These are phyloP conservation scores for Drosophila barbarae DNA, from an alignment of 2,888 invertebrate species.

Conservation along the genomic window DNA sequence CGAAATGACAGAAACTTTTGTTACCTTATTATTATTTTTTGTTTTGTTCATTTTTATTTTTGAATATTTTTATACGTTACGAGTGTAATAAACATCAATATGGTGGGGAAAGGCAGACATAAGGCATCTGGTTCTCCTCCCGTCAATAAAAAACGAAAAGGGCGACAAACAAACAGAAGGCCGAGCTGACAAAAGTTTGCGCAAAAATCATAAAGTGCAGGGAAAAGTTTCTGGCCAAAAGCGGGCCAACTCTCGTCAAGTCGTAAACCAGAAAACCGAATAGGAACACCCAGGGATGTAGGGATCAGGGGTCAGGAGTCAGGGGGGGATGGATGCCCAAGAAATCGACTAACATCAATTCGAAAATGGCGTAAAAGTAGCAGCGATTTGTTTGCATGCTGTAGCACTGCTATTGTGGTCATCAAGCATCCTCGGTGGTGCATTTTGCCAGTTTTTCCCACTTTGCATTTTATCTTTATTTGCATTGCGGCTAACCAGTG, in stretches of 20 bases:
- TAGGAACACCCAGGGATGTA: not conserved
- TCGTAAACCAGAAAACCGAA: conserved; percentile 38
- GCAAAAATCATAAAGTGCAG: conserved; percentile 64
- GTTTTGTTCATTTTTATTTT: conserved; percentile 28
- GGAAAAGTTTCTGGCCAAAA: conserved; percentile 47
- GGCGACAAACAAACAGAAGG: conserved; percentile 38
- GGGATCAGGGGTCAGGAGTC: conserved; percentile 1
- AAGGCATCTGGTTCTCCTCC: conserved; percentile 36
- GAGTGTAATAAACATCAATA: conserved; percentile 50
- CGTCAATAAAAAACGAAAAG: conserved; percentile 30
- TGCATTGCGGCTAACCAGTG: conserved; percentile 63
- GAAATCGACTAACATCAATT: conserved; percentile 64
- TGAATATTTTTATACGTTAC: conserved; percentile 24
- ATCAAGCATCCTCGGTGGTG: conserved; percentile 25
- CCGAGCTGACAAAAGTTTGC: conserved; percentile 56
- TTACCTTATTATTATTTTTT: conserved; percentile 39
- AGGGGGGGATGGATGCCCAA: not conserved
- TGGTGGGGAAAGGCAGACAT: conserved; percentile 22
- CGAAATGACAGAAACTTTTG: conserved; percentile 41
- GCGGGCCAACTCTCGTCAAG: conserved; percentile 35
- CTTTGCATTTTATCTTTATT: conserved; percentile 60
- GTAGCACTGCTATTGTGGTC: conserved; percentile 26
- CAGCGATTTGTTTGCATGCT: conserved; percentile 44
- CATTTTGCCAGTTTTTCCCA: conserved; percentile 40
- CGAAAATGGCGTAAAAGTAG: conserved; percentile 54